phyloP scores from a whole-genome alignment of 2,113 vertebrate genomes.

The Colinus virginianus region DNA sequence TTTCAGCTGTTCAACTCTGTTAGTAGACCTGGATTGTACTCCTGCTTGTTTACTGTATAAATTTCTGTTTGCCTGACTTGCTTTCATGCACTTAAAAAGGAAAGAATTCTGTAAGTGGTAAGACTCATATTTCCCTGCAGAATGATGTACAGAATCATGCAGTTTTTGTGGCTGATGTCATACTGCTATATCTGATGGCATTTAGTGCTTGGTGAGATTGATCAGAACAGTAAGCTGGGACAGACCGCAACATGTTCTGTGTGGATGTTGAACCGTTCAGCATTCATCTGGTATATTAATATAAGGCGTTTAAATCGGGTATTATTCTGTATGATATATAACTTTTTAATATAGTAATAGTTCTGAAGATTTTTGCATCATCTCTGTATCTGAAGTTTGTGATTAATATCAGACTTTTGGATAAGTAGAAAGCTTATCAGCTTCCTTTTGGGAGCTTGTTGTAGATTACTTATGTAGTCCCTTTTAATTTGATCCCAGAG shows the following conservation, averaged over 20 bases:
- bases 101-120: background rate
- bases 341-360: background rate
- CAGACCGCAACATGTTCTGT: background rate
- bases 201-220: background rate
- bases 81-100: background rate
- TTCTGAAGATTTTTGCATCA: background rate
- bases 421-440: background rate
- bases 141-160: background rate
- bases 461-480: background rate
- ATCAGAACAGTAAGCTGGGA: background rate
- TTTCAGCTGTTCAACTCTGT: constrained; percentile 6
- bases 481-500: background rate
- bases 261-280: background rate
- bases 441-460: background rate
- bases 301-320: background rate
- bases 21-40: background rate
- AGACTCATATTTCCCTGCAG: background rate
- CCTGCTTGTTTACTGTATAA: background rate
- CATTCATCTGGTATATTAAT: background rate
- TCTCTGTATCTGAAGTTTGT: background rate
- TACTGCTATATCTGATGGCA: background rate
- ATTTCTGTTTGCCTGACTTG: constrained; percentile 1
- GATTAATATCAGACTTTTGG: background rate
- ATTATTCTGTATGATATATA: background rate
- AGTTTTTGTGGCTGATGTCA: background rate